A percentile compares a stretch with the other conserved stretches of the same genome.
phyloP scores from a whole-genome alignment of 2,888 invertebrate genomes.

The Arenicola marina region DNA sequence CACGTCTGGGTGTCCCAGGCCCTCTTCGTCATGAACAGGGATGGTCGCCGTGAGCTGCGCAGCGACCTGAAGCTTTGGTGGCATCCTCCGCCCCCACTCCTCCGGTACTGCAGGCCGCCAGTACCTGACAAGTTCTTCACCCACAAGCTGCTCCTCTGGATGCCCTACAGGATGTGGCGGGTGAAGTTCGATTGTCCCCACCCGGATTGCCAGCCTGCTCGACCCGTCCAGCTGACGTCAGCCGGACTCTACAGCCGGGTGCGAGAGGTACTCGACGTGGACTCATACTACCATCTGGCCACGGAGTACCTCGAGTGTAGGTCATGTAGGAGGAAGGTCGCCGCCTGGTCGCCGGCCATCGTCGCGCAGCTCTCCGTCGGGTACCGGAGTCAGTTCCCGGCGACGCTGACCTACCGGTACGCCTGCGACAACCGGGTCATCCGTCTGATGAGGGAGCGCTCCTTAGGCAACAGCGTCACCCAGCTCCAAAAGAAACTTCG shows the following conservation, averaged over 20 bases:
- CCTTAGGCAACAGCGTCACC: constrained; percentile 33
- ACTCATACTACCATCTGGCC: constrained; percentile 32
- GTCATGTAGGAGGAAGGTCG: constrained; percentile 18
- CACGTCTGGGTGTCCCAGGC: too few relatives aligned
- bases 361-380: constrained; percentile 33
- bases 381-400: constrained; percentile 30
- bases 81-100: too few relatives aligned
- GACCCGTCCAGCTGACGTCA: constrained; percentile 12
- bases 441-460: constrained; percentile 26
- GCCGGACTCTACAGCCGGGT: constrained; percentile 28
- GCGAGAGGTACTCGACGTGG: constrained; percentile 34
- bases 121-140: too few relatives aligned
- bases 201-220: constrained; percentile 14
- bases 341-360: constrained; percentile 30
- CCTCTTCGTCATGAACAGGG: too few relatives aligned
- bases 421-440: constrained; percentile 33
- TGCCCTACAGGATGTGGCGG: constrained; percentile 11
- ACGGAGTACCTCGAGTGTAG: constrained; percentile 31
- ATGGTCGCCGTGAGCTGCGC: too few relatives aligned
- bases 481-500: constrained; percentile 27
- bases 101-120: too few relatives aligned
- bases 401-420: constrained; percentile 27
- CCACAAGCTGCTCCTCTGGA: constrained; percentile 4
- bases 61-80: too few relatives aligned
- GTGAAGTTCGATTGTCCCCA: constrained; percentile 1